Base-by-base conservation (phyloP, 2,113 vertebrate species). In the Oryzias woworae region DNA sequence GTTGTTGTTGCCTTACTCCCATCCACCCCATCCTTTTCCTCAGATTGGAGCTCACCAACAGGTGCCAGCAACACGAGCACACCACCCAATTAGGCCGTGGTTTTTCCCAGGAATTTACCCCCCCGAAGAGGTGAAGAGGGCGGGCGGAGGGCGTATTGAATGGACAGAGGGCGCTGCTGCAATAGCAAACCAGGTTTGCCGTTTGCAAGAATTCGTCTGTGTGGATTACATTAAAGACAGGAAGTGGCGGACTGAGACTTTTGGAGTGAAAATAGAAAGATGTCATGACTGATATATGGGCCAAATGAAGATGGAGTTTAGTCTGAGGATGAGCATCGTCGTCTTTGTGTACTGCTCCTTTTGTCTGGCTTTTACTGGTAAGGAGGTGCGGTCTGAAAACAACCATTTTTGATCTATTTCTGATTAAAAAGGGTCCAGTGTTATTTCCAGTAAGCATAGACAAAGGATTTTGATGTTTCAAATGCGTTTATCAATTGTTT, bases 1-100 rank as follows among this genome's bases (percentile, higher is more conserved):
- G 48, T 55, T 58, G 72, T 55, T 74, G 69, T 58, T 61, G 56
- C 73, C 54, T 41, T 36, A 31, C 59, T 62, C 51, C 56, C 26
- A 46, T 71, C 53, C 67, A 45, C 66, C 62, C 58, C 77, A 67
- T 62, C 55, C 66, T 58, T 60, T 66, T 84, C 71, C 66, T 69
- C 86, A 82, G 53, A 82, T 78, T 86, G 85, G 77, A 56, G 77
- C 82, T 62, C 83, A 87, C 87, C 85, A 90, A 93, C 91, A 92
- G 92, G 91, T 91, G 90, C 73, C 77, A 85, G 69, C 65, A 75
- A 73, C 81, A 36, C 73, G 79, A 82, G 69, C 48, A 43, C 52
- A 7, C 22, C 53, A 57, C 61, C 85, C 84, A 87, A 83, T 88
- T 84, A 78, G 83, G 54, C 73, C 42, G 15, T 63, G 52, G 57